A percentile compares a stretch with the other conserved stretches of the same genome.
phyloP scores from a whole-genome alignment of 2,113 vertebrate species.

The Cyphomyrus plagiostoma region DNA sequence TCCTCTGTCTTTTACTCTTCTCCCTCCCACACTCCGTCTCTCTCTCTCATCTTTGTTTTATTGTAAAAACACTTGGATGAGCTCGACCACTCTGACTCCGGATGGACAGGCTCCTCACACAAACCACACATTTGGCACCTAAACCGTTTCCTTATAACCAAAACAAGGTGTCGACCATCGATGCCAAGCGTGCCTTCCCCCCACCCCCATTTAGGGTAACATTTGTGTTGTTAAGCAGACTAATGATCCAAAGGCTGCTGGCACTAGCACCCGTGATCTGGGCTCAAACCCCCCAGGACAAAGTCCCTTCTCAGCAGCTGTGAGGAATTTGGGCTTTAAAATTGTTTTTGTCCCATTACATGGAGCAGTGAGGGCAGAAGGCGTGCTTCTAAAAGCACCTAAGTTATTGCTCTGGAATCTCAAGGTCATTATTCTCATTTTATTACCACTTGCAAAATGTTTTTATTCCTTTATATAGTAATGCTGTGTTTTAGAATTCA shows the following conservation, averaged over 20 bases:
- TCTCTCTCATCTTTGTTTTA: conserved; percentile 10
- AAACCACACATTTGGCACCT: conserved; percentile 1
- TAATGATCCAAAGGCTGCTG: conserved; percentile 67
- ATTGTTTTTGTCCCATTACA: conserved; percentile 50
- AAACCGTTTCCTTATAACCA: conserved; percentile 61
- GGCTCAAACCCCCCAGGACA: conserved; percentile 52
- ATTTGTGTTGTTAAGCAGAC: conserved; percentile 58
- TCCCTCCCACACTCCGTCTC: not conserved
- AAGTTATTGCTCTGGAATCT: conserved; percentile 64
- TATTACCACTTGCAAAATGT: conserved; percentile 62
- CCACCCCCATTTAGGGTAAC: conserved; percentile 67
- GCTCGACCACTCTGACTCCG: conserved; percentile 26
- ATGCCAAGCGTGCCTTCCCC: conserved; percentile 49
- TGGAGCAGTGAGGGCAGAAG: conserved; percentile 57
- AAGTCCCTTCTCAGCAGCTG: conserved; percentile 63
- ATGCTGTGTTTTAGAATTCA: conserved; percentile 56
- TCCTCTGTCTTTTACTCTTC: not conserved
- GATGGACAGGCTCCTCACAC: not conserved
- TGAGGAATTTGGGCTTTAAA: conserved; percentile 52
- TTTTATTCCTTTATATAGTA: conserved; percentile 62
- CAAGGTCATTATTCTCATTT: conserved; percentile 62
- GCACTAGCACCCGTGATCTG: conserved; percentile 53
- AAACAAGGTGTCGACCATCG: conserved; percentile 56
- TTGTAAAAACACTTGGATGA: conserved; percentile 42
- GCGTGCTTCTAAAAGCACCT: conserved; percentile 57